Percentiles rank a stretch among this genome's conserved stretches.
phyloP scores from a whole-genome alignment of 2,888 invertebrate genomes.

The Scaptomyza cyrtandrae region DNA sequence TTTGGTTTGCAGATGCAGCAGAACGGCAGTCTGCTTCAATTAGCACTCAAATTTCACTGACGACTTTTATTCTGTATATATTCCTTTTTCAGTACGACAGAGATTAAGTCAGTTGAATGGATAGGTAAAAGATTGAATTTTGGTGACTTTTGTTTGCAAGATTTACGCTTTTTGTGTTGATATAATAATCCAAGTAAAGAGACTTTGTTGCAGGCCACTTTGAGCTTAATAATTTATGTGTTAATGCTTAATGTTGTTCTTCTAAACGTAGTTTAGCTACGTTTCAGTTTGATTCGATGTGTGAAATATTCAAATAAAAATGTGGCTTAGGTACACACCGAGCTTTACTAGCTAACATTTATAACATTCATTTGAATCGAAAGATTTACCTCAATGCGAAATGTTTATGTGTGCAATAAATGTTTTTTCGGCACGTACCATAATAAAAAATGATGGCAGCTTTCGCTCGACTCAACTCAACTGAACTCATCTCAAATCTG shows the following conservation, averaged over 20 bases:
- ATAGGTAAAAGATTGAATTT: too few species aligned
- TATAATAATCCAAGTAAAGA: too few species aligned
- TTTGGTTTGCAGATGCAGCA: conserved; percentile 31
- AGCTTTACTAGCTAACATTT: conserved; percentile 8
- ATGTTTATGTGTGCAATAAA: conserved; percentile 23
- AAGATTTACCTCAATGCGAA: conserved; percentile 18
- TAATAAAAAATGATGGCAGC: conserved; percentile 27
- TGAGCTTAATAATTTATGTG: not conserved
- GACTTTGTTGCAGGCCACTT: too few species aligned
- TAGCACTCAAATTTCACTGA: conserved; percentile 35
- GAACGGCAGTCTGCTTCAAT: conserved; percentile 31
- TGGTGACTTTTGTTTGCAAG: too few species aligned
- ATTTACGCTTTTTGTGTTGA: too few species aligned
- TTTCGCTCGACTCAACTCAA: conserved; percentile 23
- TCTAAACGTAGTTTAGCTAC: not conserved
- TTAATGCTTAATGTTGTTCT: not conserved
- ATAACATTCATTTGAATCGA: conserved; percentile 15
- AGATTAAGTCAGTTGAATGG: too few species aligned
- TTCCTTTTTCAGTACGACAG: too few species aligned
- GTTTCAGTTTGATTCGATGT: not conserved
- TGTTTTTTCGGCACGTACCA: conserved; percentile 24
- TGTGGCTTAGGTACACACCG: conserved; percentile 6
- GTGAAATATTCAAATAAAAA: conserved; percentile 15
- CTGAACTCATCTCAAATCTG: conserved; percentile 25
- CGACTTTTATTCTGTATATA: not conserved